Evolutionary conservation across 2,888 invertebrate genomes (phyloP).

Genomic region (Schrankia costaestrigalis): DNA sequence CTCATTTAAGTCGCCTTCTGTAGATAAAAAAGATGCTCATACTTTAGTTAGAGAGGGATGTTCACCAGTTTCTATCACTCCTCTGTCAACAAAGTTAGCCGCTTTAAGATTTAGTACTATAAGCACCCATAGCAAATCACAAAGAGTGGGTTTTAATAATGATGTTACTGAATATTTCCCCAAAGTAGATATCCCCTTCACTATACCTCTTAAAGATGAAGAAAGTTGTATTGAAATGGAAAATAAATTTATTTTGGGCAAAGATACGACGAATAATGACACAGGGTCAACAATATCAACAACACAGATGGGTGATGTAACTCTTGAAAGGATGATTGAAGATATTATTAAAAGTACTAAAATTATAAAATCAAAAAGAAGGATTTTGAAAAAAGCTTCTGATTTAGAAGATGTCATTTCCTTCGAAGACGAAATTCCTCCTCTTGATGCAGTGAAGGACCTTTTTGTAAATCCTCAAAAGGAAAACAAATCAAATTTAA

Average conservation of each 20-base stretch:
- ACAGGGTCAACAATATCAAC: conserved; percentile 73
- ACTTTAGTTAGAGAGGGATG: conserved; percentile 67
- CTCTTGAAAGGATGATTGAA: conserved; percentile 82
- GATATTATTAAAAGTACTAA: conserved; percentile 82
- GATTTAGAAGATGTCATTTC: conserved; percentile 28
- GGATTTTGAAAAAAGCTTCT: conserved; percentile 51
- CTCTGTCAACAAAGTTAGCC: conserved; percentile 81
- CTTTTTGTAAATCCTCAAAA: conserved; percentile 68
- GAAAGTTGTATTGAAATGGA: conserved; percentile 74
- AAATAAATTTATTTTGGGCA: conserved; percentile 69
- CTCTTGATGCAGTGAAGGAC: conserved; percentile 56
- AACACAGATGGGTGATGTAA: conserved; percentile 76
- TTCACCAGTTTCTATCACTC: conserved; percentile 78
- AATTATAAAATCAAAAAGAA: conserved; percentile 66
- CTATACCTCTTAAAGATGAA: conserved; percentile 65
- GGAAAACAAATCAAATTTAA: conserved; percentile 64
- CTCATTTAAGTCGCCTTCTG: conserved; percentile 69
- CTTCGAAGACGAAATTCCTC: conserved; percentile 53
- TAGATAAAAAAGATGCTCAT: conserved; percentile 68
- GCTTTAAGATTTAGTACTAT: conserved; percentile 80
- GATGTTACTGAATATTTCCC: conserved; percentile 77
- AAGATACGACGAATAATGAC: conserved; percentile 56
- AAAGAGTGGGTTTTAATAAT: conserved; percentile 50
- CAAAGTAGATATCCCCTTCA: conserved; percentile 69
- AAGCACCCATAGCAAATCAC: conserved; percentile 63